These are phyloP conservation scores for Mesoligia furuncula DNA, from an alignment of 2,888 invertebrate genomes.

Conservation along the genomic window DNA sequence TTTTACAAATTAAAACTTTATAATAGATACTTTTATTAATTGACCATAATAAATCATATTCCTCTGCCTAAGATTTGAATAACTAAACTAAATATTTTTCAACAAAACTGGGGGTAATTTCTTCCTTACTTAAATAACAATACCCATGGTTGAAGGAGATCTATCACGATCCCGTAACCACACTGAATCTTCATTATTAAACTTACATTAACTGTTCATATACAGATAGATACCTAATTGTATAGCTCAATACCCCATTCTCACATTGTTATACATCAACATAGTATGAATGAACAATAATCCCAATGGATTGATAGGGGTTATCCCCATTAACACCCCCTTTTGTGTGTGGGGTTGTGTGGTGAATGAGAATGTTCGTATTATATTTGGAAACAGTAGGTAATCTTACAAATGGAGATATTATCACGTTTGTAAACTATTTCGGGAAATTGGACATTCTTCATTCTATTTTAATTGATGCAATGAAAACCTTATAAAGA, in stretches of 20 bases:
- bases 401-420: conserved; percentile 26
- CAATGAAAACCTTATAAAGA: not conserved
- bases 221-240: not conserved
- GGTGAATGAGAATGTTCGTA: conserved; percentile 45
- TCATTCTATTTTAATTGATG: conserved; percentile 12
- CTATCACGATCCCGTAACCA: not conserved
- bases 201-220: conserved; percentile 13
- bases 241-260: conserved; percentile 24
- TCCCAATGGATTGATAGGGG: conserved; percentile 59
- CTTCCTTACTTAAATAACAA: not conserved
- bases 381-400: conserved; percentile 29
- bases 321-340: conserved; percentile 58
- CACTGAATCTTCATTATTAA: conserved; percentile 3
- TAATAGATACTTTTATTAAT: not conserved
- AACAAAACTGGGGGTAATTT: not conserved
- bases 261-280: conserved; percentile 24
- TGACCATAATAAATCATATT: not conserved
- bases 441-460: not conserved
- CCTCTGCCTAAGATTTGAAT: not conserved
- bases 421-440: conserved; percentile 25
- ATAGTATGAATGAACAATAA: conserved; percentile 39
- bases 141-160: not conserved
- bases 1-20: no score
- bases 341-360: conserved; percentile 41
- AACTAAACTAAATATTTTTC: no score